A percentile compares a stretch with the other conserved stretches of the same genome.
Evolutionary conservation across 2,113 vertebrate genomes (phyloP).

Genomic region (Rousettus leschenaultii): DNA sequence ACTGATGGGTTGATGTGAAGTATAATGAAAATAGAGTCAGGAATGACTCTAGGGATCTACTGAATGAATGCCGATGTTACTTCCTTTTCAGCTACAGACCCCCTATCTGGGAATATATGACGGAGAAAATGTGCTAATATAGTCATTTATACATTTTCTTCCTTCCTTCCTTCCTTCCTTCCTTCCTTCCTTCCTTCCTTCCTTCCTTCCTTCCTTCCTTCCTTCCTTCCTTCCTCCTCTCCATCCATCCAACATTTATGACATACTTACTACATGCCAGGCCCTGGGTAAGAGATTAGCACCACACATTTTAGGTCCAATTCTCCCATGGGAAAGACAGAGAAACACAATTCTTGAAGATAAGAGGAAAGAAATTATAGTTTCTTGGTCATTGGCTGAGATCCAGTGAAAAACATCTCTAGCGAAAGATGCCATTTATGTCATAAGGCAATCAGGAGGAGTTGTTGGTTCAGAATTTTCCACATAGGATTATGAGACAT

Average conservation of each 20-base stretch:
- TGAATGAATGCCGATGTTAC: not conserved
- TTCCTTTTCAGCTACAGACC: not conserved
- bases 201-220: not conserved
- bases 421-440: not conserved
- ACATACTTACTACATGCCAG: not conserved
- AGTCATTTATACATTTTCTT: not conserved
- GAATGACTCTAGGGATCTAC: not conserved
- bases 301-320: not conserved
- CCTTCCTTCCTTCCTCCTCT: not conserved
- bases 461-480: not conserved
- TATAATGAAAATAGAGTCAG: not conserved
- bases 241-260: not conserved
- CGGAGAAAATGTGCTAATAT: not conserved
- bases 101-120: not conserved
- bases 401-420: not conserved
- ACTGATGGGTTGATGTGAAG: not conserved
- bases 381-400: not conserved
- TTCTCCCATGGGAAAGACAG: not conserved
- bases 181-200: not conserved
- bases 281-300: not conserved
- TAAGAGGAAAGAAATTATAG: not conserved
- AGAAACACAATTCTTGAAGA: not conserved
- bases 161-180: not conserved
- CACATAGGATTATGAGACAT: not conserved
- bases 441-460: not conserved